Evolutionary conservation across 92 coral and sea anemone species (phyloP).

Genomic region (Pocillopora meandrina): DNA sequence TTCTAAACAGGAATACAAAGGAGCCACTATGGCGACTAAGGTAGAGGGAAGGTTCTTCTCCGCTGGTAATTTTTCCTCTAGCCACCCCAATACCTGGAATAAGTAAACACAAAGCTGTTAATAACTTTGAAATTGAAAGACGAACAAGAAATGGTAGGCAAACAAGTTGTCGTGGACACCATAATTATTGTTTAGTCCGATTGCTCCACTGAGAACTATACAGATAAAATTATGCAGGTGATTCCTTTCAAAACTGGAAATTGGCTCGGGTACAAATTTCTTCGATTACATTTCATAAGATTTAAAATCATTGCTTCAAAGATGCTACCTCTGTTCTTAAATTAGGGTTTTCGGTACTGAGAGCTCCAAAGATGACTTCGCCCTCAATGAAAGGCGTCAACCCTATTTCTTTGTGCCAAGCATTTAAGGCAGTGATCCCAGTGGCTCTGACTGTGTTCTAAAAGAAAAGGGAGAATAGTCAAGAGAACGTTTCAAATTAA

Average conservation of each 20-base stretch:
- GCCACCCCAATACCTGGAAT: constrained; percentile 89
- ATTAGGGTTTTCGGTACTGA: constrained; percentile 91
- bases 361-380: constrained; percentile 92
- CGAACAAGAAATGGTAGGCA: too few relatives aligned
- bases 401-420: constrained; percentile 93
- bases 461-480: neutral
- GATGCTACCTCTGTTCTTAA: constrained; percentile 86
- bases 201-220: too few relatives aligned
- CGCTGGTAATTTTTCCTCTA: constrained; percentile 87
- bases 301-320: neutral
- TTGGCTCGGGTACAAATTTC: neutral
- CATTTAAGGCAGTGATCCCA: constrained; percentile 81
- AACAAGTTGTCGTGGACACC: too few relatives aligned
- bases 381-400: constrained; percentile 84
- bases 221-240: too few relatives aligned
- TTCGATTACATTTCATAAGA: neutral
- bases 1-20: constrained; percentile 89
- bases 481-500: neutral
- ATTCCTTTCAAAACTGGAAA: neutral
- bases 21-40: constrained; percentile 71
- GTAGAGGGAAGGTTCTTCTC: constrained; percentile 75
- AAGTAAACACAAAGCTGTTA: neutral
- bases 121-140: too few relatives aligned
- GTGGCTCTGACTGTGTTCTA: constrained; percentile 87
- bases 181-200: too few relatives aligned